phyloP scores from a whole-genome alignment of 64 coral and sea anemone genomes.

The Acropora yongei region DNA sequence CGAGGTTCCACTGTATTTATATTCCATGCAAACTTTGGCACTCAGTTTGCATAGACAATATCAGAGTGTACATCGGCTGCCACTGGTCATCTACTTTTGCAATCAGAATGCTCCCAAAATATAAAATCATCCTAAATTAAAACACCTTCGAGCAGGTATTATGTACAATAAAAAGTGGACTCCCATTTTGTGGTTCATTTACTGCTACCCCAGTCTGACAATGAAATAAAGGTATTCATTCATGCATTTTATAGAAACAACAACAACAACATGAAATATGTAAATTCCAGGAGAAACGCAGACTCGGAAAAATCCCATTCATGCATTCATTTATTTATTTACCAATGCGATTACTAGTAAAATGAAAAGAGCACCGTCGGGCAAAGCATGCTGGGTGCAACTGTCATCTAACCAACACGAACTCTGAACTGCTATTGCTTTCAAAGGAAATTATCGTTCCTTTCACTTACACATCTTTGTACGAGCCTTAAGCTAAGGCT shows the following conservation, averaged over 20 bases:
- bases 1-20: neutral
- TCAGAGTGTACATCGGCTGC: neutral
- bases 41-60: neutral
- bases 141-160: neutral
- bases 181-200: neutral
- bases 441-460: neutral
- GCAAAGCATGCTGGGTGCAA: neutral
- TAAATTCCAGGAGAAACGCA: no score
- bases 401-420: neutral
- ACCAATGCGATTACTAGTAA: neutral
- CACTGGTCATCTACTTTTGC: neutral
- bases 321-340: neutral
- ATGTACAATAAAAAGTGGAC: neutral
- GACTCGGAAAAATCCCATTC: no score
- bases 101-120: neutral
- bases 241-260: no score
- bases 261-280: no score
- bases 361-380: neutral
- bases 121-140: neutral
- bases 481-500: neutral
- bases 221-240: neutral
- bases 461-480: neutral
- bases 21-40: neutral
- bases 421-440: neutral
- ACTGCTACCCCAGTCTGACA: neutral